Base-by-base conservation (phyloP, 2,888 invertebrate genomes). In the Limenitis camilla region DNA sequence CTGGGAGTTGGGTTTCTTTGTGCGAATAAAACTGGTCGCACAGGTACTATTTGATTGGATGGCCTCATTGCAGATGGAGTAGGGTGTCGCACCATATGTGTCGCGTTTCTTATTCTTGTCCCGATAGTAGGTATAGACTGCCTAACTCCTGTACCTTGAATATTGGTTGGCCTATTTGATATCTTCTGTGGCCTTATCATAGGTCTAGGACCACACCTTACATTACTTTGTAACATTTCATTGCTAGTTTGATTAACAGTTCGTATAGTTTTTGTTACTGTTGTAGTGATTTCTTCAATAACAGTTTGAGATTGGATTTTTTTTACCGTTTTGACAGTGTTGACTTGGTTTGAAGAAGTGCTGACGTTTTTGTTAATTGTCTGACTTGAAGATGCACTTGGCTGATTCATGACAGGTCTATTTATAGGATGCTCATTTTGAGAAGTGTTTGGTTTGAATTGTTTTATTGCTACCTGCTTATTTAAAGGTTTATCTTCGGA, bases 271-370 rank as follows among this genome's bases (percentile, higher is more conserved):
- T 85, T 85, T 6, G 87, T 87, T 3, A 87, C 85, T 31, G 87
- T 87, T 44, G 86, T 86, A 5, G 86, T 87, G 33, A 87, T 78
- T 72, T 87, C 87, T 72, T 87, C 74, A 57, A 86, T 81, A 10
- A 86, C 73, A 32, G 86, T 87, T 62, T 86, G 69, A 0, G 83
- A 78, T 69, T 85, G 78, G 68, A 78, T 74, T 4, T 81, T 83
- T 72, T 85, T 83, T 1, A 87, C 81, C 35, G 80, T 84, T 61
- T 83, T 85, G 1, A 79, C 68, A 42, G 78, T 73, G 52, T 76
- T 81, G 2, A 74, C 62, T 70, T 81, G 73, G 60, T 74, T 78
- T 1, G 71, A 66, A 11, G 75, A 61, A 38, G 69, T 59, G 35
- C 65, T 62, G 5, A 59, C 40, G 53, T 72, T 78, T 61, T 77